Evolutionary conservation across 1,140 invertebrate species (phyloP), one percentile per base, ranked within the genome.

Genomic region (Ctenoplectra terminalis): DNA sequence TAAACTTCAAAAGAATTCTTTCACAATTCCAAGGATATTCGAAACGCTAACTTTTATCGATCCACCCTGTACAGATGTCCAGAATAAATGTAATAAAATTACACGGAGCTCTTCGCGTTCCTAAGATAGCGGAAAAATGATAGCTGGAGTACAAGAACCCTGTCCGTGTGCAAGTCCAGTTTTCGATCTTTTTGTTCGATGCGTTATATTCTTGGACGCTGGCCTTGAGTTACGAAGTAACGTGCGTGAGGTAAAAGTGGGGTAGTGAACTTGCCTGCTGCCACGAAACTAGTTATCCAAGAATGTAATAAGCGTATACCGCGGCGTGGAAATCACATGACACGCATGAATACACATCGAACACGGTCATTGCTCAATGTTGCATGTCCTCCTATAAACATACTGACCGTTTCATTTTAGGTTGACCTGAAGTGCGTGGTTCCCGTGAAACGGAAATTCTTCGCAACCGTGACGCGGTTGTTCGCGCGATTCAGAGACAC

Each of bases 281-380:
- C 82, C 17, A 67, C 37, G 37, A 77, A 78, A 60, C 87, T 76
- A 81, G 81, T 86, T 88, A 72, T 83, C 54, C 54, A 60, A 71
- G 82, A 82, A 82, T 82, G 79, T 82, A 87, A 87, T 87, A 80
- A 84, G 48, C 60, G 52, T 64, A 40, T 40, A 80, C 82, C 37
- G 31, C 54, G 29, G 23, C 58, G 71, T 83, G 63, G 61, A 86
- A 86, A 86, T 87, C 72, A 66, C 20, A 70, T 52, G 87, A 87
- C 73, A 89, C 84, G 82, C 89, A 84, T 89, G 82, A 72, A 43
- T 64, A 90, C 69, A 81, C 85, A 89, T 90, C 70, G 80, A 86
- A 90, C 54, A 74, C 80, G 81, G 69, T 71, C 75, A 81, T 90
- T 91, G 87, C 90, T 89, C 87, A 91, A 91, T 85, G 84, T 86